These are phyloP conservation scores for Xylota segnis DNA, from an alignment of 2,888 invertebrate genomes.

Conservation along the genomic window DNA sequence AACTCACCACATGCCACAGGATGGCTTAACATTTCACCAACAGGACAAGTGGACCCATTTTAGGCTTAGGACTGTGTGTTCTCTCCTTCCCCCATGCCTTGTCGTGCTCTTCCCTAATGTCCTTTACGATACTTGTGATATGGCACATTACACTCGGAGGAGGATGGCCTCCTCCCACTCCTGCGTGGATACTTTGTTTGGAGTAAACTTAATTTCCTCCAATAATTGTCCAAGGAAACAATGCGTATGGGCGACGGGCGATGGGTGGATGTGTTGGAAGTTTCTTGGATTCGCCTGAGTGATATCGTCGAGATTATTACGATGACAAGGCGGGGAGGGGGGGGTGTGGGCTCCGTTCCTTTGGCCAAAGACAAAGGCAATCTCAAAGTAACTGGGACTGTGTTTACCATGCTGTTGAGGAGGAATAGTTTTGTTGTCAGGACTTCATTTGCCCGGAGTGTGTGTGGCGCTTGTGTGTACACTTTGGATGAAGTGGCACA, in stretches of 20 bases:
- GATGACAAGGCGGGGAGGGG: constrained; percentile 14
- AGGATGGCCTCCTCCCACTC: too few species aligned
- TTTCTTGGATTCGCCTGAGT: constrained; percentile 43
- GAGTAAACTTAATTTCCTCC: constrained; percentile 71
- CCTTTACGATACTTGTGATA: constrained; percentile 70
- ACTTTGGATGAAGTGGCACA: not conserved
- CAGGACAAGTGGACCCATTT: constrained; percentile 34
- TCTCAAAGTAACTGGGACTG: constrained; percentile 35
- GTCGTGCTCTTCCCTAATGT: constrained; percentile 55
- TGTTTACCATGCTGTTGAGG: constrained; percentile 66
- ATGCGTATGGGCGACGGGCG: not conserved
- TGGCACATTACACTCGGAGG: constrained; percentile 60
- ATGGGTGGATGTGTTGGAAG: not conserved
- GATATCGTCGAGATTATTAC: constrained; percentile 34
- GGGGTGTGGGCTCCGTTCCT: constrained; percentile 26
- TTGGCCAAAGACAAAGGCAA: constrained; percentile 60
- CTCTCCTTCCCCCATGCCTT: constrained; percentile 14
- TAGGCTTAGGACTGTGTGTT: constrained; percentile 12
- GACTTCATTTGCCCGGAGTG: constrained; percentile 41
- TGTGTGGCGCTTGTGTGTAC: constrained; percentile 2
- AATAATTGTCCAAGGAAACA: constrained; percentile 67
- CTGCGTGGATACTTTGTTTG: constrained; percentile 45
- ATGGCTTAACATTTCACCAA: constrained; percentile 54
- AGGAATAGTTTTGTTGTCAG: constrained; percentile 55
- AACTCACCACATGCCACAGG: constrained; percentile 48